These are phyloP conservation scores for Epistrophe grossulariae DNA, from an alignment of 2,888 invertebrate genomes.

Conservation along the genomic window DNA sequence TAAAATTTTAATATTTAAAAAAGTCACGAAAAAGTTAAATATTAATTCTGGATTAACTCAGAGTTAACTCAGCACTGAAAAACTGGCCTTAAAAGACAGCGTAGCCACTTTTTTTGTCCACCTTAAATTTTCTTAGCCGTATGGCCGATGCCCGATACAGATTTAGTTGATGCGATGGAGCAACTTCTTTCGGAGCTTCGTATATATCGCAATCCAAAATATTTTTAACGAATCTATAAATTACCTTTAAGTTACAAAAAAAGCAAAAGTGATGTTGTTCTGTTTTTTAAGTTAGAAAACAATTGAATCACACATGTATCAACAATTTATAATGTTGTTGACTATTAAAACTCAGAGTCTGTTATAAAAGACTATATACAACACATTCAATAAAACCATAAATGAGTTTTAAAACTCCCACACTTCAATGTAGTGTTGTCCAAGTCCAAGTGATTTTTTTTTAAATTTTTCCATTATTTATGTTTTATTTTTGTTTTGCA, in stretches of 20 bases:
- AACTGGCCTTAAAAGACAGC: too few species aligned
- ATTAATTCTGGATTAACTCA: too few species aligned
- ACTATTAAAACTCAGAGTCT: background rate
- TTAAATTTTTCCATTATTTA: conserved; percentile 8
- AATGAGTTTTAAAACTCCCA: conserved; percentile 44
- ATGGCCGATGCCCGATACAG: too few species aligned
- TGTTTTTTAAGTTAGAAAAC: background rate
- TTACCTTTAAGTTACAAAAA: conserved; percentile 5
- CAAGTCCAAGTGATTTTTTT: background rate
- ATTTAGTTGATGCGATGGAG: too few species aligned
- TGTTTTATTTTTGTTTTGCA: background rate
- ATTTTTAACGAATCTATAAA: background rate
- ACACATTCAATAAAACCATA: conserved; percentile 45
- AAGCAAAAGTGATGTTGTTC: conserved; percentile 46
- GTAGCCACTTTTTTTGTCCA: too few species aligned
- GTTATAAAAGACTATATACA: background rate
- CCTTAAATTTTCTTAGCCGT: too few species aligned
- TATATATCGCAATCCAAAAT: too few species aligned
- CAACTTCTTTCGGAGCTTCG: too few species aligned
- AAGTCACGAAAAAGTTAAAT: too few species aligned
- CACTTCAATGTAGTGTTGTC: conserved; percentile 10
- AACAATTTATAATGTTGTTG: background rate
- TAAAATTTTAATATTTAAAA: too few species aligned
- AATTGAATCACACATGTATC: conserved; percentile 33
- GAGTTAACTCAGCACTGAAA: too few species aligned